Evolutionary conservation across 2,888 invertebrate species (phyloP).

Genomic region (Andrena minutula): DNA sequence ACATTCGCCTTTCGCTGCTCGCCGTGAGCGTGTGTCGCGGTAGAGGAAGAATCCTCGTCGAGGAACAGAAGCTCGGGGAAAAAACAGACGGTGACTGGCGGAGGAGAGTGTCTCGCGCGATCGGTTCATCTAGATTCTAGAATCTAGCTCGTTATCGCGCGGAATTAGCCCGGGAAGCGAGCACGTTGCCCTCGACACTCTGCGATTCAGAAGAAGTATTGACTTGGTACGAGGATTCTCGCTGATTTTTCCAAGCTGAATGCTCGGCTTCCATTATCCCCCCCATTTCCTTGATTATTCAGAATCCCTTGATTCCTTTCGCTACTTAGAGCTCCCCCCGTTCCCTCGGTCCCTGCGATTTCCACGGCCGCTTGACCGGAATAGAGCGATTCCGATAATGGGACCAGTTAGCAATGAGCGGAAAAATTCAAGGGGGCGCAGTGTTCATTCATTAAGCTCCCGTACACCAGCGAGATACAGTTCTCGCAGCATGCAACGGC

Average conservation of each 20-base stretch:
- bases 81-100: neutral
- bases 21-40: constrained; percentile 25
- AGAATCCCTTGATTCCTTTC: neutral
- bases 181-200: constrained; percentile 20
- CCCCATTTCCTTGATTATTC: neutral
- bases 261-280: neutral
- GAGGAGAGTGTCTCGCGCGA: neutral
- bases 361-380: too few species aligned
- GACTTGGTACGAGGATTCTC: neutral
- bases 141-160: constrained; percentile 36
- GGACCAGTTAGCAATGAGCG: neutral
- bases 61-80: neutral
- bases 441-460: constrained; percentile 56
- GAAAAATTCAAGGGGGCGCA: constrained; percentile 21
- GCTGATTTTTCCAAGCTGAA: neutral
- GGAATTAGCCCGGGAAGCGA: constrained; percentile 58
- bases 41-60: constrained; percentile 23
- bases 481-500: constrained; percentile 5
- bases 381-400: too few species aligned
- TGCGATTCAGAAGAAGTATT: neutral
- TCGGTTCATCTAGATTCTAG: constrained; percentile 31
- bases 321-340: too few species aligned
- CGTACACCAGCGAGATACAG: constrained; percentile 10
- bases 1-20: constrained; percentile 59
- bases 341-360: too few species aligned